Percentiles rank a stretch among this genome's conserved stretches.
Evolutionary conservation across 2,888 invertebrate species (phyloP).

Genomic region (Gandaritis pyraliata): DNA sequence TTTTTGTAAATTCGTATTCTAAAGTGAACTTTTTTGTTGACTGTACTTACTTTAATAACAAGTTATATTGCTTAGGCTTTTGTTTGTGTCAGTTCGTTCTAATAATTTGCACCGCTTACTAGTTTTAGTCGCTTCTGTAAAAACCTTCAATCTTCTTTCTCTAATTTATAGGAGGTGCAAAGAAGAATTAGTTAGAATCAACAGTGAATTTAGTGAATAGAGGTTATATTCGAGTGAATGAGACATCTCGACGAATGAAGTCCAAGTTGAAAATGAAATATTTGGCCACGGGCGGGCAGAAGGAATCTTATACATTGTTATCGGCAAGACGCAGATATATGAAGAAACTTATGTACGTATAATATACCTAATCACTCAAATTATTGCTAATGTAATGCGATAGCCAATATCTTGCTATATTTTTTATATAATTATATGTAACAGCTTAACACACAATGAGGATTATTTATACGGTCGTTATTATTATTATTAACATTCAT

Average conservation of each 20-base stretch:
- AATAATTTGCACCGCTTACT: constrained; percentile 32
- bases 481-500: no score
- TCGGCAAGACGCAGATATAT: constrained; percentile 86
- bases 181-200: constrained; percentile 42
- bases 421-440: no score
- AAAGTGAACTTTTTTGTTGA: neutral
- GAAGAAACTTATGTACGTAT: constrained; percentile 88
- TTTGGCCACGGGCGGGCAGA: constrained; percentile 83
- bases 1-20: no score
- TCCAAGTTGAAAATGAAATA: constrained; percentile 85
- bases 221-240: constrained; percentile 40
- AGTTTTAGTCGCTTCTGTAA: constrained; percentile 56
- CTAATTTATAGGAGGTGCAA: constrained; percentile 60
- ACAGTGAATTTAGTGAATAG: constrained; percentile 27
- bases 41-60: neutral
- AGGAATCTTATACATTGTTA: constrained; percentile 85
- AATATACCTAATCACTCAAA: constrained; percentile 15
- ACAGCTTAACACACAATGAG: no score
- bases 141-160: constrained; percentile 67
- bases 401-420: no score
- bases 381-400: no score
- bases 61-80: neutral
- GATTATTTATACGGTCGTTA: no score
- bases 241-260: constrained; percentile 73
- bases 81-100: constrained; percentile 21